These are phyloP conservation scores for Brevimyrus niger DNA, from an alignment of 2,113 vertebrate species.

Conservation along the genomic window DNA sequence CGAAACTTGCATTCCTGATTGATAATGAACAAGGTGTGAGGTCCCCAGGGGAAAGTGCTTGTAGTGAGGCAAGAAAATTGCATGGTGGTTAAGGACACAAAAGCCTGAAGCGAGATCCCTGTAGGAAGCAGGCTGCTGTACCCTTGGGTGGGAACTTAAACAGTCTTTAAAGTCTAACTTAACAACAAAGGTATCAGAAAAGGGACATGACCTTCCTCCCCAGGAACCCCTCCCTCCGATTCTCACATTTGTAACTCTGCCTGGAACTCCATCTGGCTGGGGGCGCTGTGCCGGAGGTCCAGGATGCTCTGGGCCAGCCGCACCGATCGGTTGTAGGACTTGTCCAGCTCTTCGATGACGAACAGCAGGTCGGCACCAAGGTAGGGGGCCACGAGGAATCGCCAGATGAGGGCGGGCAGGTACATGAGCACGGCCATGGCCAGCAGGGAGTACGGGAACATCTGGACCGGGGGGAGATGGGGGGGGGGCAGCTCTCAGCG, in stretches of 20 bases:
- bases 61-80: background rate
- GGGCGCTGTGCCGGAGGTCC: slow-evolving; percentile 69
- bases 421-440: slow-evolving; percentile 85
- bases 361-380: slow-evolving; percentile 83
- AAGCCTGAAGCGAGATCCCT: background rate
- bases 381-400: slow-evolving; percentile 66
- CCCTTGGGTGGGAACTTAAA: background rate
- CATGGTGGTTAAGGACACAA: background rate
- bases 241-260: slow-evolving; percentile 79
- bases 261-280: slow-evolving; percentile 70
- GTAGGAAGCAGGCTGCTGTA: background rate
- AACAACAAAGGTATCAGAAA: background rate
- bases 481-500: background rate
- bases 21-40: background rate
- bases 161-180: background rate
- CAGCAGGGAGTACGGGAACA: slow-evolving; percentile 87
- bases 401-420: slow-evolving; percentile 83
- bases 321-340: slow-evolving; percentile 91
- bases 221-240: background rate
- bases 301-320: slow-evolving; percentile 85
- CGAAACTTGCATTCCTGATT: background rate
- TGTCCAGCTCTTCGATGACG: slow-evolving; percentile 88
- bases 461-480: slow-evolving; percentile 36
- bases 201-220: background rate
- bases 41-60: background rate